Evolutionary conservation across 2,888 invertebrate genomes (phyloP), one percentile per base, ranked within the genome.

Genomic region (Loripinus fragilis): DNA sequence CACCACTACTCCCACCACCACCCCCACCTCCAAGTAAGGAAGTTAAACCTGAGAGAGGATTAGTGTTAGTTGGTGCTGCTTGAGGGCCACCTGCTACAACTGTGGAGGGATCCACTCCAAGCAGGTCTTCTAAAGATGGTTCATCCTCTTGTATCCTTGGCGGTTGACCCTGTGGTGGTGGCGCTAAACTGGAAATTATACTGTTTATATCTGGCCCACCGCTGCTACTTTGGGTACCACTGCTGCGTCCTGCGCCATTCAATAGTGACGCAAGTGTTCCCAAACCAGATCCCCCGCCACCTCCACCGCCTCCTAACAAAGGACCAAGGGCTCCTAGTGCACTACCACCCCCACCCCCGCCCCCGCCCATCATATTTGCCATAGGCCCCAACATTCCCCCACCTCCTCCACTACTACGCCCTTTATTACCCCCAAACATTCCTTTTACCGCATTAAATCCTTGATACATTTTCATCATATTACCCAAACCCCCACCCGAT

Each of bases 51-150:
- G 71, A 71, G 20, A 78, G 1, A 30, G 83, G 83, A 45, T 75
- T 78, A 28, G 48, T 67, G 25, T 71, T 71, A 2, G 72, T 65
- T 7, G 78, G 74, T 20, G 67, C 70, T n/a, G 80, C 83, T 71
- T 33, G 41, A 8, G 83, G 80, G 3, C 45, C 25, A n/a, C 35
- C 64, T 20, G 65, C 75, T n/a, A 74, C 45, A 17, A 71, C 80
- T 15, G 76, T 74, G n/a, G 76, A 71, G 8, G 83, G 83, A 73
- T 83, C 83, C n/a, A 83, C 83, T 23, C 83, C 83, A 23, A 83
- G 74, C 28, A 83, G 65, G 69, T 83, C 83, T 15, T 78, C 83
- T 33, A 83, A 30, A 20, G 78, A 76, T 1, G 83, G 83, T 67
- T 83, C 83, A 33, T 71, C 71, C 23, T 55, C 64, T 23, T 28